A percentile compares a stretch with the other conserved stretches of the same genome.
These are phyloP conservation scores for Drosophila greeni DNA, from an alignment of 2,888 invertebrate species.

Conservation along the genomic window DNA sequence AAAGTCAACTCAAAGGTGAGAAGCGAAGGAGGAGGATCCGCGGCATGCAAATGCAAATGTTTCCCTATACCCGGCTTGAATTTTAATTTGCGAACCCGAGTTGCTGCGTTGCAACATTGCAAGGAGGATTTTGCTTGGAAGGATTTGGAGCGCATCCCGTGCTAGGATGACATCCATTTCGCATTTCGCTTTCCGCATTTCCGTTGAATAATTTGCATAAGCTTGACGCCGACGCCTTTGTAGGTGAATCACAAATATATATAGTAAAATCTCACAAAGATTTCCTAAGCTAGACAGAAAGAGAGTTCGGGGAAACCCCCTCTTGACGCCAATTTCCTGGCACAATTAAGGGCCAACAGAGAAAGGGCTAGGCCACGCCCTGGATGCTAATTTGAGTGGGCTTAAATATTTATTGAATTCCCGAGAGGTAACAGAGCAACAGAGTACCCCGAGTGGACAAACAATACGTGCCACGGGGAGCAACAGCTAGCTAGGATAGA, in stretches of 20 bases:
- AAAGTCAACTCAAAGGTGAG: conserved; percentile 68
- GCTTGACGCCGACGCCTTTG: conserved; percentile 43
- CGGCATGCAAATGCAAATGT: conserved; percentile 65
- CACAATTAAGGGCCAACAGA: conserved; percentile 45
- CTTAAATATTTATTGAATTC: conserved; percentile 67
- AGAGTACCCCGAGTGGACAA: conserved; percentile 56
- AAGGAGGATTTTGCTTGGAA: not conserved
- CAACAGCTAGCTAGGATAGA: conserved; percentile 28
- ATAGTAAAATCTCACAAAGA: too few species aligned
- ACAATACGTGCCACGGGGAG: conserved; percentile 59
- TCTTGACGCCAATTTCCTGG: conserved; percentile 17
- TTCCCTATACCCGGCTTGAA: conserved; percentile 69
- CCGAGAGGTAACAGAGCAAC: not conserved
- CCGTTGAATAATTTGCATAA: conserved; percentile 69
- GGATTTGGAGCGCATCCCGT: not conserved
- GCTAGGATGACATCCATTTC: conserved; percentile 43
- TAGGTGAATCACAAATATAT: too few species aligned
- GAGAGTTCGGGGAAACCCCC: too few species aligned
- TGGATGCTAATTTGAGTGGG: conserved; percentile 31
- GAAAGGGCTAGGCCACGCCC: not conserved
- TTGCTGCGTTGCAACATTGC: conserved; percentile 59
- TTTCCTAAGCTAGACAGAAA: too few species aligned
- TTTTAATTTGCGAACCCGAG: conserved; percentile 62
- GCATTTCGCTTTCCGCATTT: conserved; percentile 34
- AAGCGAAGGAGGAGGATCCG: too few species aligned